phyloP scores from a whole-genome alignment of 2,113 vertebrate genomes.

The Daubentonia madagascariensis region DNA sequence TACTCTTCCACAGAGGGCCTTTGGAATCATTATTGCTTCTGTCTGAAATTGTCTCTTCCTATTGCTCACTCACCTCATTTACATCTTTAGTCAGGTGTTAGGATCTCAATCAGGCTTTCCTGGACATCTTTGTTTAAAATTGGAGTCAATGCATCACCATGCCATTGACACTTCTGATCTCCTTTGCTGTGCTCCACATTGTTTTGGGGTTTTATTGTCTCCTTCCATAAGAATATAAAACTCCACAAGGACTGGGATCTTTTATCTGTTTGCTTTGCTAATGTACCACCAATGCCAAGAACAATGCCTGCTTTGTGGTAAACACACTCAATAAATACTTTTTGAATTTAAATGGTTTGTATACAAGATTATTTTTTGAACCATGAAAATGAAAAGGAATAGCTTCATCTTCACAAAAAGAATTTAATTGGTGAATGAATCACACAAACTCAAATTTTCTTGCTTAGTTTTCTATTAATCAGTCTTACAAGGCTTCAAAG shows the following conservation, averaged over 20 bases:
- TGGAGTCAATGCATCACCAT: background rate
- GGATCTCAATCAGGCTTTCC: background rate
- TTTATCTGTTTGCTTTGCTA: background rate
- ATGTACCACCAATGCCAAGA: background rate
- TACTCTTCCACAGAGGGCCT: background rate
- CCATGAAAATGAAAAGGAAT: background rate
- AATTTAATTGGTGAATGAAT: constrained; percentile 16
- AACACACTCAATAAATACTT: constrained; percentile 3
- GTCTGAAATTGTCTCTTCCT: background rate
- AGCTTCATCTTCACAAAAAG: background rate
- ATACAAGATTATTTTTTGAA: background rate
- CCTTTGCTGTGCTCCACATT: background rate
- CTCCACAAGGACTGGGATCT: background rate
- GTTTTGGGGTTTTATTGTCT: background rate
- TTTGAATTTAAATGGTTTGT: background rate
- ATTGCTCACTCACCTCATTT: background rate
- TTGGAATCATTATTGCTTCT: background rate
- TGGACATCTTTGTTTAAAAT: background rate
- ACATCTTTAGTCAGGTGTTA: background rate
- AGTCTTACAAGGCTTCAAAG: background rate
- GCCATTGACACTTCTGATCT: background rate
- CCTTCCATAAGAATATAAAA: background rate
- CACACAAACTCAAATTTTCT: background rate
- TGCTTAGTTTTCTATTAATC: background rate
- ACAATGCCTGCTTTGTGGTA: background rate